phyloP scores from a whole-genome alignment of 1,140 invertebrate species.

The Cydia pomonella region DNA sequence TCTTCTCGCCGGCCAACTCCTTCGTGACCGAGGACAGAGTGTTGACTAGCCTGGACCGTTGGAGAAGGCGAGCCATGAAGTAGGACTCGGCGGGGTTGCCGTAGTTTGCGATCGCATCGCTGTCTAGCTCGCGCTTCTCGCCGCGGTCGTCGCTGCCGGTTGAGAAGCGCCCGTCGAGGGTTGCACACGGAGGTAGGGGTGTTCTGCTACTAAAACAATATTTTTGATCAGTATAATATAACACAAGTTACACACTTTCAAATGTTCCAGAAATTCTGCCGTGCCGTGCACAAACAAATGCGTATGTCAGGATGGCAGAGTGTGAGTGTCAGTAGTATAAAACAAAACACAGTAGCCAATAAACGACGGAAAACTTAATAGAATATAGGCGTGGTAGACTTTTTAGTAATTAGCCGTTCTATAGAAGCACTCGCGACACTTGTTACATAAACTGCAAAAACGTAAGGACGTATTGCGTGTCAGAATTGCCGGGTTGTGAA shows the following conservation, averaged over 20 bases:
- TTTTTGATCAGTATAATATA: background rate
- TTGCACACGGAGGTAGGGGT: conserved; percentile 63
- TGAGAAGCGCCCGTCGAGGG: conserved; percentile 61
- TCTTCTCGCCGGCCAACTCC: conserved; percentile 53
- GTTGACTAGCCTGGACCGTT: conserved; percentile 66
- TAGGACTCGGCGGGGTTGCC: conserved; percentile 77
- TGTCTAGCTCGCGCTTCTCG: conserved; percentile 43
- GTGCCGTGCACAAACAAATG: too few relatives aligned
- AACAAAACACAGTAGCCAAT: background rate
- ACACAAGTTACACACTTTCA: too few relatives aligned
- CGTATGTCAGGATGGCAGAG: background rate
- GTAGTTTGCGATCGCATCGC: conserved; percentile 66
- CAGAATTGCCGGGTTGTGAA: conserved; percentile 17
- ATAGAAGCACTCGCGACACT: too few relatives aligned
- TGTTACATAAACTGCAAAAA: background rate
- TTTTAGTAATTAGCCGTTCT: background rate
- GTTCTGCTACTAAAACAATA: background rate
- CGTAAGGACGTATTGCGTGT: background rate
- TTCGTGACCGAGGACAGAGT: conserved; percentile 67
- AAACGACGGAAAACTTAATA: background rate
- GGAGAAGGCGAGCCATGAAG: conserved; percentile 73
- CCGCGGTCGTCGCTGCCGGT: conserved; percentile 46
- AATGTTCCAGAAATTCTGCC: too few relatives aligned
- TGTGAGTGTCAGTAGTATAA: background rate
- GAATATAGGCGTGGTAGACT: background rate